Conservation (phyloP, 2,888 invertebrate species). For the Mesoligia furuncula region DNA sequence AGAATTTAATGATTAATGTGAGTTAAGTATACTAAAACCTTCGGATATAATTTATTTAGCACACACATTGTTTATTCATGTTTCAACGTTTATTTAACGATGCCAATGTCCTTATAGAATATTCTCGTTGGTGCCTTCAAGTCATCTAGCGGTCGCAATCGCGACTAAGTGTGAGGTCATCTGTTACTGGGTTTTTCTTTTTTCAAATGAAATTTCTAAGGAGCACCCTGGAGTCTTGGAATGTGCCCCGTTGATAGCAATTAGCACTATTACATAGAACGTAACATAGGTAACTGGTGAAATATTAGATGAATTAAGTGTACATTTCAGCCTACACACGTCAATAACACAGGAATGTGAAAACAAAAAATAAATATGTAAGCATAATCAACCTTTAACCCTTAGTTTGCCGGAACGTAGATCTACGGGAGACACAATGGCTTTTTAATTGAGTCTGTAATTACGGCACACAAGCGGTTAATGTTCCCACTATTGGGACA, state of each 20-base stretch:
- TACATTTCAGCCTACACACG: not conserved
- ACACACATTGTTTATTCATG: not conserved
- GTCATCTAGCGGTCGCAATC: not conserved
- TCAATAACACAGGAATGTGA: not conserved
- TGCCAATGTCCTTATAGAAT: not conserved
- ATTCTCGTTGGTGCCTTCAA: not conserved
- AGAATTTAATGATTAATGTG: slow-evolving; percentile 6
- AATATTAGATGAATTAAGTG: not conserved
- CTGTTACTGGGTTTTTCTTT: not conserved
- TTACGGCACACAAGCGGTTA: too few relatives aligned
- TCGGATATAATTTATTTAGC: not conserved
- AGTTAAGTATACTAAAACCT: not conserved
- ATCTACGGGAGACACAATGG: too few relatives aligned
- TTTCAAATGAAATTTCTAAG: not conserved
- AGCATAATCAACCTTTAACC: too few relatives aligned
- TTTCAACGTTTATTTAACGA: not conserved
- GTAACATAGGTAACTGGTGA: not conserved
- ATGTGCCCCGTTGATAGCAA: not conserved
- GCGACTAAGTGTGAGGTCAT: not conserved
- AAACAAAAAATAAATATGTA: too few relatives aligned
- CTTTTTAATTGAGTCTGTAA: too few relatives aligned
- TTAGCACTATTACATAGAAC: not conserved
- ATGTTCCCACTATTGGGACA: too few relatives aligned
- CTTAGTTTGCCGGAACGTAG: too few relatives aligned
- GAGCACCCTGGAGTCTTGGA: not conserved